phyloP scores from a whole-genome alignment of 2,888 invertebrate species.

The Xestobium rufovillosum region DNA sequence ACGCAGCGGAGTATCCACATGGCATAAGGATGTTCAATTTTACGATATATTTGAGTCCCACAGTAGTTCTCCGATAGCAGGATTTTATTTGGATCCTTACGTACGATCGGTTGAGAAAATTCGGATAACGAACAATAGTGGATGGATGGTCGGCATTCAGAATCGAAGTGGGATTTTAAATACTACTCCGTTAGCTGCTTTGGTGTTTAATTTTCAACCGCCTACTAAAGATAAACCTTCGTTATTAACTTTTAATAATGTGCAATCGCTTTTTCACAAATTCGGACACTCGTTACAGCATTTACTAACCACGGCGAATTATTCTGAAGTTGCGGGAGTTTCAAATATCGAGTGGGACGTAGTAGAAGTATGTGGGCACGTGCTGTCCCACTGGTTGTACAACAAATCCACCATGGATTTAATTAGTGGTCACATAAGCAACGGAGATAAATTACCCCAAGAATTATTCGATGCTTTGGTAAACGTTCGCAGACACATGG shows the following conservation, averaged over 20 bases:
- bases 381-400: conserved; percentile 75
- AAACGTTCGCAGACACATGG: conserved; percentile 62
- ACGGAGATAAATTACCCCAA: conserved; percentile 62
- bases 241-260: conserved; percentile 67
- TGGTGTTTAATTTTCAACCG: conserved; percentile 76
- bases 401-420: conserved; percentile 49
- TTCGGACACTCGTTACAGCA: conserved; percentile 86
- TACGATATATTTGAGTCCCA: conserved; percentile 71
- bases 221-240: conserved; percentile 58
- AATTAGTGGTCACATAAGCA: conserved; percentile 69
- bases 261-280: conserved; percentile 69
- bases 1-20: conserved; percentile 57
- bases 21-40: conserved; percentile 81
- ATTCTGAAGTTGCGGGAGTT: conserved; percentile 76
- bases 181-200: conserved; percentile 66
- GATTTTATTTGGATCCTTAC: conserved; percentile 81
- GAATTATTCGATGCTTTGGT: conserved; percentile 57
- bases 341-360: conserved; percentile 93
- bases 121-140: conserved; percentile 52
- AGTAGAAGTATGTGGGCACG: conserved; percentile 72
- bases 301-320: conserved; percentile 71
- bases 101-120: conserved; percentile 59
- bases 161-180: conserved; percentile 58
- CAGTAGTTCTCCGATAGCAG: conserved; percentile 59
- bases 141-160: conserved; percentile 74